Evolutionary conservation across 1,140 invertebrate genomes (phyloP), one percentile per base, ranked within the genome.

Genomic region (Drosophila pseudoobscura): DNA sequence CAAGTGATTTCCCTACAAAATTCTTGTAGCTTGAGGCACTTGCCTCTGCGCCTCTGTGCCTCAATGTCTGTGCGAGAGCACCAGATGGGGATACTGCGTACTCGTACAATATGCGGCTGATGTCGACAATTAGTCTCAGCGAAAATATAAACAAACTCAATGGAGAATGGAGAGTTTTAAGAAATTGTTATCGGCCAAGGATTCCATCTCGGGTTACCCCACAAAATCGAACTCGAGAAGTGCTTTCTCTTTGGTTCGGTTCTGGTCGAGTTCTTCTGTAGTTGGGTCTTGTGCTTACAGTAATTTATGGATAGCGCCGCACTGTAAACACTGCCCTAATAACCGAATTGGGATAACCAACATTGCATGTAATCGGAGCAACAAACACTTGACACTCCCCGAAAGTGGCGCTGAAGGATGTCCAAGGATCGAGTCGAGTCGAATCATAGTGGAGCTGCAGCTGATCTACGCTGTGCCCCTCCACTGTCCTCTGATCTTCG

Each of bases 281-380:
- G 52, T 49, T 63, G 52, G 54, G 60, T 61, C 45, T 35, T 68
- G 58, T n/a, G 43, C 45, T 70, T 83, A 71, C 29, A 20, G 64
- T 90, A 90, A 87, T 90, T 90, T 90, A 90, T 87, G 75, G 17
- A 59, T 76, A 83, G 75, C 87, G 76, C 79, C 88, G 70, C 61
- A 90, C 87, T 87, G 88, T 90, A 90, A 90, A 90, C 82, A 90
- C 41, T 46, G 54, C 59, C 55, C 65, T 66, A 84, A 63, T 75
- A 82, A 74, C 78, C 72, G 39, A 52, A 61, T 72, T 47, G 65
- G 73, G 65, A 70, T 71, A 80, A 78, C 56, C 84, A 69, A 68
- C 60, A 64, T 63, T 20, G 59, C 73, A 75, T 85, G 85, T 84
- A 89, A 89, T 84, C 54, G 80, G 80, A 89, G 71, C 83, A 80